Evolutionary conservation across 2,888 invertebrate genomes (phyloP).

Genomic region (Lithophane leautieri): DNA sequence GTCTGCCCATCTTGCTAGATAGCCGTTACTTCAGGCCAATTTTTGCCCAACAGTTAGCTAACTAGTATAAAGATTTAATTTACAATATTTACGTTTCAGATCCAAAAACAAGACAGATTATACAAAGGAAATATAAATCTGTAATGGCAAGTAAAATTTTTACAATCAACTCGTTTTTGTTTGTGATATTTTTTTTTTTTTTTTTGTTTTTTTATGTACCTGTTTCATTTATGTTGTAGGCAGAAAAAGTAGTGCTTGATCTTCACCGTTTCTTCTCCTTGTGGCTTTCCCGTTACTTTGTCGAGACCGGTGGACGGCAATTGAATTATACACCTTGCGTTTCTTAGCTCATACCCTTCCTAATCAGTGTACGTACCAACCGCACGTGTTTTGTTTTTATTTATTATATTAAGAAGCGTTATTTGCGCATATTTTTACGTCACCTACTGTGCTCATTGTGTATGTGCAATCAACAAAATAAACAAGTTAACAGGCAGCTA

Average conservation of each 20-base stretch:
- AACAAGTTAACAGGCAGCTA: not conserved
- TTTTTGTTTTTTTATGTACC: constrained; percentile 49
- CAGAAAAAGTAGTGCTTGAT: constrained; percentile 93
- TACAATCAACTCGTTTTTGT: not conserved
- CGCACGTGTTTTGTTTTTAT: constrained; percentile 73
- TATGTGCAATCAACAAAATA: constrained; percentile 15
- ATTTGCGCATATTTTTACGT: constrained; percentile 8
- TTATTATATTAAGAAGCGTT: constrained; percentile 48
- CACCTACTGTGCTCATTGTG: not conserved
- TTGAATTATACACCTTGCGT: constrained; percentile 83
- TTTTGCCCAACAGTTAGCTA: not conserved
- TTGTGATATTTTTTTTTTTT: constrained; percentile 62
- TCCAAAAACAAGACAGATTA: constrained; percentile 98
- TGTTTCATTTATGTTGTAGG: constrained; percentile 91
- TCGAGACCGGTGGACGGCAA: constrained; percentile 81
- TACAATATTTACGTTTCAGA: constrained; percentile 92
- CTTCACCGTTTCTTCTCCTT: constrained; percentile 95
- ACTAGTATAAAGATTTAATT: not conserved
- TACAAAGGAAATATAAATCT: constrained; percentile 99
- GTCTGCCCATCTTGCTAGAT: not conserved
- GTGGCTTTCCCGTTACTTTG: constrained; percentile 90
- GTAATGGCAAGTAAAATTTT: constrained; percentile 95
- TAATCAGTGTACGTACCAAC: constrained; percentile 82
- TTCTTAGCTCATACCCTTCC: constrained; percentile 79
- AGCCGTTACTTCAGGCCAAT: not conserved